Percentiles rank a stretch among this genome's conserved stretches.
These are phyloP conservation scores for Ctena decussata DNA, from an alignment of 2,888 invertebrate genomes.

Conservation along the genomic window DNA sequence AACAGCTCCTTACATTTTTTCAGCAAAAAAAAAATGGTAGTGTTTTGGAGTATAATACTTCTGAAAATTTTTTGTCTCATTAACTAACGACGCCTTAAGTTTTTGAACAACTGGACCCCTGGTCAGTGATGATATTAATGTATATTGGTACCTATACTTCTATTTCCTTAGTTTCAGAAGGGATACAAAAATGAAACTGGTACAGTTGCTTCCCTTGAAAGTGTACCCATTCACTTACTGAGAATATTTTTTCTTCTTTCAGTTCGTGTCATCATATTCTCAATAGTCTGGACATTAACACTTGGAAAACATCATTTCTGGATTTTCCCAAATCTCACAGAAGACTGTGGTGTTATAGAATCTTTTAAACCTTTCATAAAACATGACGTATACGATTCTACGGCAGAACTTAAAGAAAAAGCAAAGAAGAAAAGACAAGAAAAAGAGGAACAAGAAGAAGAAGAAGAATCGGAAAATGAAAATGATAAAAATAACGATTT, in stretches of 20 bases:
- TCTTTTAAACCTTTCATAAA: slow-evolving; percentile 99
- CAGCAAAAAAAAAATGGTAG: too few relatives aligned
- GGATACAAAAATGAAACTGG: too few relatives aligned
- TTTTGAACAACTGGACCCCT: too few relatives aligned
- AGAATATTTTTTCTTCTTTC: slow-evolving; percentile 69
- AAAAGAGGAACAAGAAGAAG: slow-evolving; percentile 65
- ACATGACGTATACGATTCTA: slow-evolving; percentile 68
- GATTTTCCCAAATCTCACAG: slow-evolving; percentile 99
- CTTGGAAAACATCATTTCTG: slow-evolving; percentile 97
- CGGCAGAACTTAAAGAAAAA: slow-evolving; percentile 64
- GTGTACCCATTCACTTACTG: too few relatives aligned
- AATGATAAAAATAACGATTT: slow-evolving; percentile 60
- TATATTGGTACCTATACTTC: too few relatives aligned
- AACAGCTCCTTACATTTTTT: too few relatives aligned
- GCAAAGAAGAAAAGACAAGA: slow-evolving; percentile 62
- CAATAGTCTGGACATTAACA: slow-evolving; percentile 95
- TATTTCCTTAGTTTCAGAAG: too few relatives aligned
- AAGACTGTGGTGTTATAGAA: slow-evolving; percentile 99
- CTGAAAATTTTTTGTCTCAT: too few relatives aligned
- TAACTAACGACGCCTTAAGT: too few relatives aligned
- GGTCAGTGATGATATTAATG: too few relatives aligned
- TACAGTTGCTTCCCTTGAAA: too few relatives aligned
- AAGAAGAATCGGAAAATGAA: slow-evolving; percentile 52
- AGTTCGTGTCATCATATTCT: slow-evolving; percentile 96
- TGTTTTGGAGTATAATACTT: too few relatives aligned